Evolutionary conservation across 2,888 invertebrate species (phyloP), one percentile per base, ranked within the genome.

Genomic region (Thymelicus lineola): DNA sequence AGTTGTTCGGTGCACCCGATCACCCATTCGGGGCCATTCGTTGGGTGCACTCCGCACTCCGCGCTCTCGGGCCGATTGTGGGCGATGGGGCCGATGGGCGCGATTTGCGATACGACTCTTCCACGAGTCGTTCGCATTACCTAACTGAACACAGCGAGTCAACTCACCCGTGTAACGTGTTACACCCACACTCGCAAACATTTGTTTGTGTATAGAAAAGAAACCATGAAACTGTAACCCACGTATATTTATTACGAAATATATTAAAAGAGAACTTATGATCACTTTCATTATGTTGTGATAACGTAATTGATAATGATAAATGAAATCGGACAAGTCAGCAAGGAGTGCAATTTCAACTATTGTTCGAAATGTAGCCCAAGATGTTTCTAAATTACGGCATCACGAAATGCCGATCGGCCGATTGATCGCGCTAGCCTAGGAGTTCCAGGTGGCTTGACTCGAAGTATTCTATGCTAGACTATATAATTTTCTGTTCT

Each of bases 1-100:
- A 90, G 86, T 89, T 89, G 84, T 86, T 85, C 84, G 84, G 75
- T 87, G 88, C 87, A 87, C 82, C 88, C 86, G 86, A 89, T 89
- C 86, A 20, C 20, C 53, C 53, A 20, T 53, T 53, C 53, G 42
- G 42, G 42, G 38, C 38, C 7, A 28, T 28, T 28, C 28, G 87
- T 83, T 85, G 86, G 53, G 50, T 15, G 66, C 58, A 48, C 66
- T 57, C 45, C 46, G 66, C 58, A 48, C 66, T 57, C 45, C 46
- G 14, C 60, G 36, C 66, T 10, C 28, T 2, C 1, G 28, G 28
- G 42, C 42, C 42, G 53, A 28, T 63, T 46, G 65, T 20, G 48
- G 38, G 55, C 57, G 59, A 70, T 64, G 38, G 20, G 48, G 38
- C 48, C 57, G 59, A 70, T 64, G 38, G 36, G 35, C 46, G 66